A percentile compares a stretch with the other conserved stretches of the same genome.
Conservation (phyloP, 2,113 vertebrate genomes). For the Carlito syrichta region DNA sequence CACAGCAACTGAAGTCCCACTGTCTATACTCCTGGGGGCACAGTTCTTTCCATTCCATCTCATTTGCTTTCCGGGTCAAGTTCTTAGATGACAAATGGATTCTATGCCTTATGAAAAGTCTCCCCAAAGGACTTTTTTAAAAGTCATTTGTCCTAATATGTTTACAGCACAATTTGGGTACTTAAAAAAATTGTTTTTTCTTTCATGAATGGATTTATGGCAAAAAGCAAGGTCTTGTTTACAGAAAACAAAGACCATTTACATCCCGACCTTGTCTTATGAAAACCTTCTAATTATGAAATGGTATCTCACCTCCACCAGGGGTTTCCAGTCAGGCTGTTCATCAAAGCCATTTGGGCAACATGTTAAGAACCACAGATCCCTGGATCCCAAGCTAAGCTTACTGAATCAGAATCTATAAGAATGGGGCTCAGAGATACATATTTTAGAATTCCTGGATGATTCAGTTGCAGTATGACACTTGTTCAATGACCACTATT, state of each 20-base stretch:
- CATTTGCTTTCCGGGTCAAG: neutral
- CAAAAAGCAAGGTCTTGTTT: neutral
- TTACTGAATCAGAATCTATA: neutral
- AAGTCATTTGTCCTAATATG: neutral
- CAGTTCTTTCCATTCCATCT: neutral
- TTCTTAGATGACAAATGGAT: neutral
- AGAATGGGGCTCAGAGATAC: neutral
- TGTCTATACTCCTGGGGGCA: fast-evolving
- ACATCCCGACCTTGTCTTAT: neutral
- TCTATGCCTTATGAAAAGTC: neutral
- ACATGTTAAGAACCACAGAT: neutral
- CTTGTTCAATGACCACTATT: fast-evolving
- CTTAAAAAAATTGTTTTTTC: neutral
- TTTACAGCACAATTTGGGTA: neutral
- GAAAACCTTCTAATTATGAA: neutral
- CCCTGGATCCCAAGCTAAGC: neutral
- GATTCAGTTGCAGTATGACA: neutral
- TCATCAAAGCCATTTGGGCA: neutral
- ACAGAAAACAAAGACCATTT: neutral
- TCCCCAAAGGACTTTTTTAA: neutral
- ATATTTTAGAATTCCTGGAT: neutral
- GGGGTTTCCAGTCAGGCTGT: neutral
- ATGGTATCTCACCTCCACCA: neutral
- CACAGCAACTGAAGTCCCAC: neutral
- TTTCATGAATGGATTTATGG: neutral